These are phyloP conservation scores for Melikaiella ostensackeni DNA, from an alignment of 2,888 invertebrate genomes.

Conservation along the genomic window DNA sequence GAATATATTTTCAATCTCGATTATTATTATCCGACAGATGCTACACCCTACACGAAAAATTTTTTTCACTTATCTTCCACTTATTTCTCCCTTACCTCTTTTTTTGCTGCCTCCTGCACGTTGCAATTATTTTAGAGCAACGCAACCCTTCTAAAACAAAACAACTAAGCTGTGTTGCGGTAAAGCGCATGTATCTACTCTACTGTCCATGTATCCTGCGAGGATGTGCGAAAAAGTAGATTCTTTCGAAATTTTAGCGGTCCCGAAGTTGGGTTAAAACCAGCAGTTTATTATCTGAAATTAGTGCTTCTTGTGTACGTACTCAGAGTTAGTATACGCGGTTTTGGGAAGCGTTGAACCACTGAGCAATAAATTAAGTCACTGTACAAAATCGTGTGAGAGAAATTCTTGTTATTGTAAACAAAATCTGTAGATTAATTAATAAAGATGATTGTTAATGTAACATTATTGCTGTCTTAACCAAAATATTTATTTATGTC, in stretches of 20 bases:
- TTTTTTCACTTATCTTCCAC: conserved; percentile 17
- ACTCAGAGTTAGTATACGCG: neutral
- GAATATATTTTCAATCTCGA: neutral
- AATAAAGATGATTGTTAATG: too few relatives aligned
- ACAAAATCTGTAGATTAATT: too few relatives aligned
- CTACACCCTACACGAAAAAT: neutral
- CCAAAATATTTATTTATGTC: too few relatives aligned
- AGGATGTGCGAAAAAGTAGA: neutral
- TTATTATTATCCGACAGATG: neutral
- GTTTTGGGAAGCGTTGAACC: neutral
- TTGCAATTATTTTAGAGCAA: conserved; percentile 60
- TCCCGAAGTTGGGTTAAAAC: conserved; percentile 12
- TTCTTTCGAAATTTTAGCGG: neutral
- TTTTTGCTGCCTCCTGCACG: conserved; percentile 25
- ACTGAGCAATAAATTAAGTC: neutral
- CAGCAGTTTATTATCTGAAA: neutral
- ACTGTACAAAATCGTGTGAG: neutral
- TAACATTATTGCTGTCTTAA: too few relatives aligned
- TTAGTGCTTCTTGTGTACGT: neutral
- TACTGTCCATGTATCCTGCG: neutral
- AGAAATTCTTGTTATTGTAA: too few relatives aligned
- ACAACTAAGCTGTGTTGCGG: conserved; percentile 49
- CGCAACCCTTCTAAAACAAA: conserved; percentile 59
- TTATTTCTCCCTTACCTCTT: conserved; percentile 40
- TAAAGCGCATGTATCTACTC: neutral